Base-by-base conservation (phyloP, 2,113 vertebrate species). In the Siphamia tubifer region DNA sequence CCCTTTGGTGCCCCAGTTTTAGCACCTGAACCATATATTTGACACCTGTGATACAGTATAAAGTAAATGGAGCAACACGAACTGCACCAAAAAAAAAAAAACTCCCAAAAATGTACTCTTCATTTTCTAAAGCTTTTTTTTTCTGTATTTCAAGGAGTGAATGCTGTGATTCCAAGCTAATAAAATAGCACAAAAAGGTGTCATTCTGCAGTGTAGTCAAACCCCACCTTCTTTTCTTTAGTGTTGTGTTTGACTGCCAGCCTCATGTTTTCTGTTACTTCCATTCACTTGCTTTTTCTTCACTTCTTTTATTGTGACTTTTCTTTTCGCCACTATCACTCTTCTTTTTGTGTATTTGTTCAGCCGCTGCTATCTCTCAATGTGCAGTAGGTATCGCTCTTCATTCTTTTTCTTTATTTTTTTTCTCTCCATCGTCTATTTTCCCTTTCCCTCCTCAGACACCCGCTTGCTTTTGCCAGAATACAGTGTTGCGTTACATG, bases 241-340 rank as follows among this genome's bases (percentile, higher is more conserved):
- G 13, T 38, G 35, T 63, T 24, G 52, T 28, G 73, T 82, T 65
- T 69, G 19, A 58, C 70, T 61, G 40, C 3, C 24, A 20, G 24
- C 40, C 63, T 69, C 60, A 25, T 51, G 15, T n/a, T n/a, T n/a
- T n/a, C n/a, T n/a, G n/a, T n/a, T n/a, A n/a, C 36, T 38, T 30
- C 7, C 7, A 16, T 38, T 66, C 55, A 42, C 44, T 39, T 19
- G 66, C 24, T 51, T 12, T 65, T 44, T 58, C 60, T n/a, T 19
- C 24, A 39, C 34, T 43, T 43, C 8, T 27, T 20, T 43, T 30
- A 15, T 51, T 8, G n/a, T n/a, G n/a, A n/a, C n/a, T 17, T 57
- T 1, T 47, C 6, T 49, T 38, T 21, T 40, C 21, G 9, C 23
- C 53, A 11, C 1, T 30, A 53, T 54, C n/a, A 1, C 20, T 55